phyloP scores from a whole-genome alignment of 1,140 invertebrate genomes.

The Halotydeus destructor region DNA sequence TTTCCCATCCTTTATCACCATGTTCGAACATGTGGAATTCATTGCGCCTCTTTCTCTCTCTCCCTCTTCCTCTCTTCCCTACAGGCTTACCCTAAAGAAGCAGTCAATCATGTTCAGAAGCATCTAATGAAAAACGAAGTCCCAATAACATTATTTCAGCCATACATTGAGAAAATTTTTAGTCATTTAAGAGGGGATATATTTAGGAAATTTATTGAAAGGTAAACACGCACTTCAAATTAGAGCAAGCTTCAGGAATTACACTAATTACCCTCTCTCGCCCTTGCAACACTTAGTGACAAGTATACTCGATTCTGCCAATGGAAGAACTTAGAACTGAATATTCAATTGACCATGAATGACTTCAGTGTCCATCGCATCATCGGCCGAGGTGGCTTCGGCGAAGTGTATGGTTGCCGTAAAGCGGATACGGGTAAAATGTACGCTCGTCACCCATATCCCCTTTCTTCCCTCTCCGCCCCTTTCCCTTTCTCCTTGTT shows the following conservation, averaged over 20 bases:
- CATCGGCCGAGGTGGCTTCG: slow-evolving; percentile 95
- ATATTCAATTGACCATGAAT: slow-evolving; percentile 99
- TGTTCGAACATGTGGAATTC: not conserved
- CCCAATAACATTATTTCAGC: slow-evolving; percentile 90
- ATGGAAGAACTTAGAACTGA: slow-evolving; percentile 99
- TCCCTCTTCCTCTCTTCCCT: slow-evolving; percentile 25
- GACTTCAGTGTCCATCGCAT: slow-evolving; percentile 99
- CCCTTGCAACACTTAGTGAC: slow-evolving; percentile 57
- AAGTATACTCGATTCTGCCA: slow-evolving; percentile 99
- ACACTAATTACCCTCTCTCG: slow-evolving; percentile 11
- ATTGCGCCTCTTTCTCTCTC: not conserved
- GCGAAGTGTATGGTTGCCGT: slow-evolving; percentile 97
- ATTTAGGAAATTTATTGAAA: slow-evolving; percentile 93
- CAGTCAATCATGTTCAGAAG: slow-evolving; percentile 88
- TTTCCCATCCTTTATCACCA: not conserved
- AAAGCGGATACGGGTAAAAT: slow-evolving; percentile 99
- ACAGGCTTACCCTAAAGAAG: slow-evolving; percentile 89
- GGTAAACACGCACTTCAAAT: slow-evolving; percentile 34
- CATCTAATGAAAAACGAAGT: slow-evolving; percentile 93
- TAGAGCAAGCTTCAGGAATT: not conserved
- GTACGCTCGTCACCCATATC: slow-evolving; percentile 31
- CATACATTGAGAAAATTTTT: slow-evolving; percentile 98
- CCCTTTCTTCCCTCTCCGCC: not conserved
- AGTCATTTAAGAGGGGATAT: slow-evolving; percentile 84
- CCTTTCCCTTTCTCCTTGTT: not conserved